Evolutionary conservation across 2,888 invertebrate genomes (phyloP), one percentile per base, ranked within the genome.

Genomic region (Stenurella melanura): DNA sequence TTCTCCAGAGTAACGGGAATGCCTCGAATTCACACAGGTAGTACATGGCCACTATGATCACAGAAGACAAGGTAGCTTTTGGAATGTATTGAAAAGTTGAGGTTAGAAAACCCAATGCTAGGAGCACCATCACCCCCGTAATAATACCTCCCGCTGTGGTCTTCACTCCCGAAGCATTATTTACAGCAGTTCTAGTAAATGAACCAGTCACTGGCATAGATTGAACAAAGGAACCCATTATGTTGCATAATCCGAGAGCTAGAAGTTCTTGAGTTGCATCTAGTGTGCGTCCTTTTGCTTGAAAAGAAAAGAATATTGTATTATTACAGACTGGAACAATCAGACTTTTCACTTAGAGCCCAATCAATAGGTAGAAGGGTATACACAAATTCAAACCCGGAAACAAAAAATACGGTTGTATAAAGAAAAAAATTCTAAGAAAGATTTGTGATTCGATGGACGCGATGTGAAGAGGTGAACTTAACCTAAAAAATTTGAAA

Each of bases 231-330:
- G 96, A 94, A 6, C 96, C 94, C 69, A 95, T 84, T 21, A 97
- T 84, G 89, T 97, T 98, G 83, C 95, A 94, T 1, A 95, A 87
- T 12, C 96, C 96, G 26, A 98, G 90, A 0, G 97, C 96, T 38
- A 97, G 88, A 93, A 98, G 94, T 90, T 98, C 98, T 87, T 98
- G 98, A 0, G 96, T 96, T 0, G 95, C 95, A 88, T 97, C 95
- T 72, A 98, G 92, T 0, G 93, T 90, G 83, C 92, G 92, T 0
- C 95, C 94, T 85, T 94, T 94, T 0, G 95, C 96, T 96, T 85
- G 7, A 87, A 87, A 50, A 56, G n/a, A 34, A 34, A 30, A 61
- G 12, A 17, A 34, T 34, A 34, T 7, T 34, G 30, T 26, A n/a
- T n/a, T n/a, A n/a, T n/a, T n/a, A n/a, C n/a, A n/a, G n/a, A n/a